These are phyloP conservation scores for Triops longicaudatus DNA, from an alignment of 1,140 invertebrate genomes.

Conservation along the genomic window DNA sequence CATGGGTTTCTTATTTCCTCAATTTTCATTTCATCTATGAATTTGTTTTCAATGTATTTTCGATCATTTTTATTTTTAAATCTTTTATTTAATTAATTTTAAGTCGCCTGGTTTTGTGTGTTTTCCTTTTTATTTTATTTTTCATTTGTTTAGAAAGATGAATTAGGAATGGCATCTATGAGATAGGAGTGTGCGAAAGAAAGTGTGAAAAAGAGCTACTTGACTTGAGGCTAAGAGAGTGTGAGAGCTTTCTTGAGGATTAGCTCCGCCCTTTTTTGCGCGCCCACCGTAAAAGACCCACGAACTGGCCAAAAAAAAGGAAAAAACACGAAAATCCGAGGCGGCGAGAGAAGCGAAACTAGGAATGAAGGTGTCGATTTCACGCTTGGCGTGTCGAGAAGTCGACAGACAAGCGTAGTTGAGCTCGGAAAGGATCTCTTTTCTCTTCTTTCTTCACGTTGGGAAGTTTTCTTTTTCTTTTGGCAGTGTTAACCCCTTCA, in stretches of 20 bases:
- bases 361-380: constrained; percentile 12
- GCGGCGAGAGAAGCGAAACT: neutral
- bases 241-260: neutral
- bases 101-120: no score
- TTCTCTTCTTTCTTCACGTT: neutral
- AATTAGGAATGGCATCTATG: no score
- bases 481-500: no score
- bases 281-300: no score
- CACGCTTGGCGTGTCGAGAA: neutral
- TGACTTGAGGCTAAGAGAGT: neutral
- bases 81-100: no score
- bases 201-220: neutral
- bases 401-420: neutral
- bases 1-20: no score
- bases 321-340: neutral
- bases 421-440: neutral
- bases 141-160: no score
- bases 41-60: no score
- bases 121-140: no score
- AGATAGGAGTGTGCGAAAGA: neutral
- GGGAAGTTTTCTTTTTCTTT: neutral
- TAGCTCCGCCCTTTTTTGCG: neutral
- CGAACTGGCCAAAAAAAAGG: neutral
- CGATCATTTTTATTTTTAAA: no score
- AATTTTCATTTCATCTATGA: no score